These are phyloP conservation scores for Punctoribates punctum DNA, from an alignment of 2,888 invertebrate species.

Conservation along the genomic window DNA sequence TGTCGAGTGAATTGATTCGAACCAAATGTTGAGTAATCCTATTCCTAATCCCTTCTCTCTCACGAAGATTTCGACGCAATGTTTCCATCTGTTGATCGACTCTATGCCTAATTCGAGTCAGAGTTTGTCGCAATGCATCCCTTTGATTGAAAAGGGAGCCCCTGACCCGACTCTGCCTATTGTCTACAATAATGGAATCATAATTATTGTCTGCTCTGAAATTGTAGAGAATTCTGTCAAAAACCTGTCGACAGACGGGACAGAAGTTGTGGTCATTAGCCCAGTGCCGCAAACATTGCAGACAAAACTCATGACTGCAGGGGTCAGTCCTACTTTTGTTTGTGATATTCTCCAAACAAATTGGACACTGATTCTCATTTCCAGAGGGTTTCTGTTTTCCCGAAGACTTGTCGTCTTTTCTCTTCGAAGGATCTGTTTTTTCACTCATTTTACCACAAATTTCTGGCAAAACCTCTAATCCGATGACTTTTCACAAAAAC, in stretches of 20 bases:
- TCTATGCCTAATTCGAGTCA: neutral
- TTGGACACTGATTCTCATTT: neutral
- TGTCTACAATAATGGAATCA: neutral
- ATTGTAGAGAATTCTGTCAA: neutral
- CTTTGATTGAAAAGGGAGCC: neutral
- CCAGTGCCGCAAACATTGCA: constrained; percentile 2
- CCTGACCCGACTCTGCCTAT: neutral
- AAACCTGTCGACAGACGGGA: neutral
- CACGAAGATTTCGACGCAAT: neutral
- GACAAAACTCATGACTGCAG: neutral
- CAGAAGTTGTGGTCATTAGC: neutral
- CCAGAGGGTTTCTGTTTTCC: no score
- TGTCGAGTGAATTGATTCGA: neutral
- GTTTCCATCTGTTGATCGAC: neutral
- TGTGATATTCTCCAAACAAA: neutral
- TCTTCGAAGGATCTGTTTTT: no score
- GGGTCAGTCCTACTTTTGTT: neutral
- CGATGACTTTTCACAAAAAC: no score
- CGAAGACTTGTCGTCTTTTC: no score
- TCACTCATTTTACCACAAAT: no score
- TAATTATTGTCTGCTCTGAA: neutral
- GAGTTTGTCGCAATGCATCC: neutral
- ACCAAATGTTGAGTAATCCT: neutral
- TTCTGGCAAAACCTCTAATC: no score
- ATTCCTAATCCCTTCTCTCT: neutral